phyloP scores from a whole-genome alignment of 2,113 vertebrate species.

The Myrmophylax atrothorax region DNA sequence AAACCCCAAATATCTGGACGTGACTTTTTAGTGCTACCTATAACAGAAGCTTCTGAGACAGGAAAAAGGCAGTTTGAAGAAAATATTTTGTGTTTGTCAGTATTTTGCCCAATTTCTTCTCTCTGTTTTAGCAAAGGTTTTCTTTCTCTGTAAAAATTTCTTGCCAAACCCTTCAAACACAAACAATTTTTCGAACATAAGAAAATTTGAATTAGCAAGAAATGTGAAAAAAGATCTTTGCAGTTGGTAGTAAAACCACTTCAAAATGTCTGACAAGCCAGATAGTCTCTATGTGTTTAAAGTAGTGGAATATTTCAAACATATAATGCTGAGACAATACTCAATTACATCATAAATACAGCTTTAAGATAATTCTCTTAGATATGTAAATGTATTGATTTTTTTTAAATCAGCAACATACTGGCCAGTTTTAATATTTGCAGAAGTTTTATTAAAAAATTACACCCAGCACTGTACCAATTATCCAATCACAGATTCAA shows the following conservation, averaged over 20 bases:
- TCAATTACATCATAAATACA: neutral
- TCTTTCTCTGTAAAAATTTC: neutral
- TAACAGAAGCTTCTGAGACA: neutral
- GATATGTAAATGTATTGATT: neutral
- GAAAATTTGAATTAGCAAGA: neutral
- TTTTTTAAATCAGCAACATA: neutral
- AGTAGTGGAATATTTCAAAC: neutral
- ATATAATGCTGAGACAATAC: neutral
- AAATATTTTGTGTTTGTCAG: neutral
- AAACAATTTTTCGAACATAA: neutral
- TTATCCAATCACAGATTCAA: neutral
- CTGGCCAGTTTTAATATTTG: neutral
- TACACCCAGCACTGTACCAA: neutral
- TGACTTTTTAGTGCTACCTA: neutral
- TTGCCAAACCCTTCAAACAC: neutral
- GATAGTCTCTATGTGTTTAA: neutral
- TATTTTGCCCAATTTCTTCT: neutral
- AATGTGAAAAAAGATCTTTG: neutral
- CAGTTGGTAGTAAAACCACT: neutral
- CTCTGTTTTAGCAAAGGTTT: neutral
- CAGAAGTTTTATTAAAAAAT: neutral
- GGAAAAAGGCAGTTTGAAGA: neutral
- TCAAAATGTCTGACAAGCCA: neutral
- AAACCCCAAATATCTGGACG: neutral
- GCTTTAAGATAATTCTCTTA: neutral